Base-by-base conservation (phyloP, 1,140 invertebrate genomes). In the Pteromalus puparum region DNA sequence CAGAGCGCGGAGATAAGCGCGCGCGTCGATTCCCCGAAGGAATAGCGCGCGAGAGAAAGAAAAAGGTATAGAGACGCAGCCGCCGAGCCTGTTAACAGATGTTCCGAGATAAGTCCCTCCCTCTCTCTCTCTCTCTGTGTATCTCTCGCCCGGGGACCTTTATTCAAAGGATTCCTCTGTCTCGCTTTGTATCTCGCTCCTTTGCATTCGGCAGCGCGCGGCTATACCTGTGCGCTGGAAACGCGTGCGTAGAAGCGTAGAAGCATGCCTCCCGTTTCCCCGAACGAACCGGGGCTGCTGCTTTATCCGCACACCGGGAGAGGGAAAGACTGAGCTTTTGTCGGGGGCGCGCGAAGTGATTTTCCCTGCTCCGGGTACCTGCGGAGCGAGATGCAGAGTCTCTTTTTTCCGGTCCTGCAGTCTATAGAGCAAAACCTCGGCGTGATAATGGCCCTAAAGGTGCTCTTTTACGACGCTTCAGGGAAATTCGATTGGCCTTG, bases 1-100 rank as follows among this genome's bases (percentile, higher is more conserved):
- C n/a, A 80, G 46, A 28, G 68, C 68, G 18, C 26, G 30, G 48
- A 83, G 75, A 78, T 67, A 78, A 78, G 48, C 76, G 38, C 72
- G 38, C 72, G 26, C 68, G 34, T 74, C 73, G 72, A 34, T 74
- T 42, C 30, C 72, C 24, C 74, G 74, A 24, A 76, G 21, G 15
- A 26, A 24, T 28, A 24, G 15, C 7, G 72, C 18, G 38, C 21
- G 42, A 70, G 78, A 46, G 34, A 70, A 46, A 80, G n/a, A 67
- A 67, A 30, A 67, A 78, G 76, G 28, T 48, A 28, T 46, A 21
- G 26, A 76, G 74, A 48, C n/a, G 42, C 42, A 53, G 74, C 42
- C 38, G 42, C 74, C 46, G 72, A 15, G 72, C 70, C 83, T 85
- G 83, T 85, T 85, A 85, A 85, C 83, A 85, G 83, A 85, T 85